These are phyloP conservation scores for Acanthis flammea DNA, from an alignment of 2,797 vertebrate genomes.

Conservation along the genomic window DNA sequence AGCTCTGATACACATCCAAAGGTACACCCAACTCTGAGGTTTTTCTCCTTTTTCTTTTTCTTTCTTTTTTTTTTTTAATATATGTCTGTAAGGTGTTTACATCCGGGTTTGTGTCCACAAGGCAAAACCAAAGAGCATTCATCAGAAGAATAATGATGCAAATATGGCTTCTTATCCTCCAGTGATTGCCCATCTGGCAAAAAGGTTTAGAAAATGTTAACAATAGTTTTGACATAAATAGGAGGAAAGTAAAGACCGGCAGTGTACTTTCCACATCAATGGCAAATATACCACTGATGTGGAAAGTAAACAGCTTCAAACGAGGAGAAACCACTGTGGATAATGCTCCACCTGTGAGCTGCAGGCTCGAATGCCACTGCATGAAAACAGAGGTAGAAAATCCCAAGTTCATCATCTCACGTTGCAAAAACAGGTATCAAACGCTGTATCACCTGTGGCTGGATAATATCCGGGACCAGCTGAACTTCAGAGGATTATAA, in stretches of 20 bases:
- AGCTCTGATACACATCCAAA: background rate
- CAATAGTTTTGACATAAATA: conserved; percentile 50
- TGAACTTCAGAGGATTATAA: background rate
- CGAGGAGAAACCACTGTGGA: background rate
- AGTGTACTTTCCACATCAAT: conserved; percentile 65
- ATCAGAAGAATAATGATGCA: conserved; percentile 11
- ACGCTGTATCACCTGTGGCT: background rate
- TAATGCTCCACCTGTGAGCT: background rate
- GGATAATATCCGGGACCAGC: background rate
- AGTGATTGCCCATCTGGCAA: conserved; percentile 21
- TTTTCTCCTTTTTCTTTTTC: background rate
- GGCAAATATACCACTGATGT: conserved; percentile 43
- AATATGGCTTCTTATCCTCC: conserved; percentile 29
- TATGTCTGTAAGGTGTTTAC: background rate
- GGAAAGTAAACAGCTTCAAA: conserved; percentile 54
- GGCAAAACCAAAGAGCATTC: conserved; percentile 22
- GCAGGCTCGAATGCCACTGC: background rate
- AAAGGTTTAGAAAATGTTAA: conserved; percentile 44
- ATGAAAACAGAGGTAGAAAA: background rate
- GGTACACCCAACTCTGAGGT: background rate
- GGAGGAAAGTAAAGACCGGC: conserved; percentile 40
- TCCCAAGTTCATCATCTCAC: background rate
- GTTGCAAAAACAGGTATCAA: background rate
- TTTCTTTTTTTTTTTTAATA: background rate
- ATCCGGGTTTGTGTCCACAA: conserved; percentile 27